A percentile compares a stretch with the other conserved stretches of the same genome.
These are phyloP conservation scores for Canis aureus DNA, from an alignment of 2,113 vertebrate genomes.

Conservation along the genomic window DNA sequence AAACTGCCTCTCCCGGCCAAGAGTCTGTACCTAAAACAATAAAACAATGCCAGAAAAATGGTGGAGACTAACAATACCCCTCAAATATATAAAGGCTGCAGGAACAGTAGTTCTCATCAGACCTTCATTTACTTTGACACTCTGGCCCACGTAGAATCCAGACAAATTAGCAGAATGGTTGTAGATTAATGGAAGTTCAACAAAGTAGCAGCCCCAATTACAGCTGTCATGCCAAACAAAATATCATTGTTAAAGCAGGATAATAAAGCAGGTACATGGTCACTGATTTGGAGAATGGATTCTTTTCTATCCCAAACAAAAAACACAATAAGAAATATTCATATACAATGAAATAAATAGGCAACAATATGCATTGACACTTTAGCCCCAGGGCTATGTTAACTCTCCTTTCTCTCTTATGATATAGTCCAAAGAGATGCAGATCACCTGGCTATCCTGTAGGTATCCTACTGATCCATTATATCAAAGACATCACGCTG, in stretches of 20 bases:
- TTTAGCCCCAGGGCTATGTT: background rate
- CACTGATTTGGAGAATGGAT: background rate
- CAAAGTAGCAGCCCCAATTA: background rate
- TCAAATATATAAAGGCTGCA: background rate
- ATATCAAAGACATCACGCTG: background rate
- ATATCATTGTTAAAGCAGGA: background rate
- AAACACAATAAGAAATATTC: constrained; percentile 19
- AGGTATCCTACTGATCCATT: background rate
- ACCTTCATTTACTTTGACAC: background rate
- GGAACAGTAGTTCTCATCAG: background rate
- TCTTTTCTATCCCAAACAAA: background rate
- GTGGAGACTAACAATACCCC: background rate
- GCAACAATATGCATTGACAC: background rate
- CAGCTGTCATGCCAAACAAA: background rate
- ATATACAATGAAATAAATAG: background rate
- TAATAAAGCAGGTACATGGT: background rate
- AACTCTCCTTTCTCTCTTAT: background rate
- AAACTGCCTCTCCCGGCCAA: background rate
- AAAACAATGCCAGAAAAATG: background rate
- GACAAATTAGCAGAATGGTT: background rate
- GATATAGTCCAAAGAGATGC: background rate
- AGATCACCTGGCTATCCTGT: background rate
- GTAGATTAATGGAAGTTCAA: background rate
- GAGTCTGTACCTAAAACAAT: background rate
- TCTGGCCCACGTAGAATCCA: background rate